Evolutionary conservation across 1,140 invertebrate species (phyloP).

Genomic region (Chelonus insularis): DNA sequence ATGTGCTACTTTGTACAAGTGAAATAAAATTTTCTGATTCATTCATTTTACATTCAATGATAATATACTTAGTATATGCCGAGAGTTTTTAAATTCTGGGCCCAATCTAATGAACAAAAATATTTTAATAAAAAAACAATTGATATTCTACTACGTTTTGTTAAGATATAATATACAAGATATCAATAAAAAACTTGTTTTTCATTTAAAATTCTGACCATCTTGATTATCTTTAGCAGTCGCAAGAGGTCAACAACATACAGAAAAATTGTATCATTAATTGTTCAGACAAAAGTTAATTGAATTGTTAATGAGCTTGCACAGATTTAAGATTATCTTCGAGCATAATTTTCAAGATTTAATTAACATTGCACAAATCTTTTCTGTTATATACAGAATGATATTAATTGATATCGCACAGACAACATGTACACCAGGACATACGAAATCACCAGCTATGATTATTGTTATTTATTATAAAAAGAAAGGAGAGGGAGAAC

Average conservation of each 20-base stretch:
- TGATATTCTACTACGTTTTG: background rate
- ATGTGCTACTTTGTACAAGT: constrained; percentile 27
- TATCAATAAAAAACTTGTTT: background rate
- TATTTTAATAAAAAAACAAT: background rate
- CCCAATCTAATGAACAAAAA: constrained; percentile 1
- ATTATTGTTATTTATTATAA: background rate
- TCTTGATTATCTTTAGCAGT: constrained; percentile 13
- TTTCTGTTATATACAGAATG: constrained; percentile 25
- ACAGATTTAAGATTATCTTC: background rate
- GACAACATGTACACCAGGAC: constrained; percentile 5
- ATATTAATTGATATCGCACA: constrained; percentile 15
- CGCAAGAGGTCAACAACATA: background rate
- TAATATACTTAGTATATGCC: constrained; percentile 2
- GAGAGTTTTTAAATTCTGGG: constrained; percentile 1
- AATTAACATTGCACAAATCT: constrained; percentile 20
- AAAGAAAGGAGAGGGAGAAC: background rate
- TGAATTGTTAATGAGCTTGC: constrained; percentile 5
- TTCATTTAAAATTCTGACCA: background rate
- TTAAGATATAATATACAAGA: background rate
- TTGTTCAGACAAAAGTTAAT: background rate
- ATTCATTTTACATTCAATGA: constrained; percentile 8
- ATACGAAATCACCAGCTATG: constrained; percentile 15
- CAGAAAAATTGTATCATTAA: background rate
- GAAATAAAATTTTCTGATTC: constrained; percentile 15
- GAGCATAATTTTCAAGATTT: background rate